Evolutionary conservation across 2,797 vertebrate species (phyloP), one percentile per base, ranked within the genome.

Genomic region (Eutrigla gurnardus): DNA sequence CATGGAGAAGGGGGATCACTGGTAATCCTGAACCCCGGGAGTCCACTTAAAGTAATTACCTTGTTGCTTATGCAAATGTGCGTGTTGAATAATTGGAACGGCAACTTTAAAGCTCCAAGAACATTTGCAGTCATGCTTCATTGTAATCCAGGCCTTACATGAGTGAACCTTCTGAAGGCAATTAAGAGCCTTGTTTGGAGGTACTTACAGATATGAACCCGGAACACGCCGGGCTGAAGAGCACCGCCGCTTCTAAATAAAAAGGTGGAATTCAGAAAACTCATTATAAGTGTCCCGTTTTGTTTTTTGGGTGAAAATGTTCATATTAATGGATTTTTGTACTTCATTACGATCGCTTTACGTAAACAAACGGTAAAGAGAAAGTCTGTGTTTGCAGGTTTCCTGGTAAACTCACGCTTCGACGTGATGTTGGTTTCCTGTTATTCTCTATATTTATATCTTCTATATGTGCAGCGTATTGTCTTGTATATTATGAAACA

Each of bases 11-110:
- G 55, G 36, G 60, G 77, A 54, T 63, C 54, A 68, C 50, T 75
- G 59, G 69, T 73, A 85, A 89, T 88, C 80, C 47, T 32, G 11
- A 76, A 75, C 65, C 60, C 79, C 64, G 40, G 59, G 80, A 87
- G 86, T 66, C 86, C 88, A 87, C 89, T 93, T 88, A 77, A 79
- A 61, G 54, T 83, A 91, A 93, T 93, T 89, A 90, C 65, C 52
- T 60, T 76, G 65, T 74, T 84, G 66, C 52, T 53, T 39, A 61
- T 72, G 50, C 78, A 80, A 73, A 89, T 77, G 70, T 63, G 77
- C 71, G 13, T 61, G 74, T 66, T 80, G 69, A 88, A 90, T 75
- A 75, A 83, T 82, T 50, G 80, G 77, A 63, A 78, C 8, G 65
- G 54, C 50, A 45, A 82, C 61, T 73, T 87, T 32, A 37, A 74